These are phyloP conservation scores for Seladonia tumulorum DNA, from an alignment of 2,888 invertebrate genomes.

Conservation along the genomic window DNA sequence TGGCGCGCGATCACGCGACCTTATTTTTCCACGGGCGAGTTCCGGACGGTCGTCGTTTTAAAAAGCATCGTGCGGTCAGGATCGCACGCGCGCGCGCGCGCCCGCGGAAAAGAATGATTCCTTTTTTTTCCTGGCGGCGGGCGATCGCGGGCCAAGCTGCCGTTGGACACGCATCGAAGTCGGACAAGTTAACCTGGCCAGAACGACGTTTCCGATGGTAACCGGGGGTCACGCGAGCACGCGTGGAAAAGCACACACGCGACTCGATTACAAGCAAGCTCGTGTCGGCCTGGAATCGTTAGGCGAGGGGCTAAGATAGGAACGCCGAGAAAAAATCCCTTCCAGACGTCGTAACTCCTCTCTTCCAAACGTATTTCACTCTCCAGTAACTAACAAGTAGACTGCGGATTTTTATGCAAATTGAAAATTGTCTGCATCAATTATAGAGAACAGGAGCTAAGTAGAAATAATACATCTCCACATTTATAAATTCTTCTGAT, in stretches of 20 bases:
- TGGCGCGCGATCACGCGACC: slow-evolving; percentile 28
- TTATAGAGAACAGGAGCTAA: no score
- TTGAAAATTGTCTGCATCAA: not conserved
- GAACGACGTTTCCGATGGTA: slow-evolving; percentile 43
- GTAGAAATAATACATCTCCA: not conserved
- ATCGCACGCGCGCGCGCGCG: not conserved
- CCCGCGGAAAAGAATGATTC: slow-evolving; percentile 9
- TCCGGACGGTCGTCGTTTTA: not conserved
- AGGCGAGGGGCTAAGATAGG: not conserved
- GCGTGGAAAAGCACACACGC: slow-evolving; percentile 47
- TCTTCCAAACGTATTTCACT: not conserved
- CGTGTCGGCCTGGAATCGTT: slow-evolving; percentile 27
- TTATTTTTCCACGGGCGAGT: not conserved
- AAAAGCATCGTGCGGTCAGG: not conserved
- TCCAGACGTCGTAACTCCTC: not conserved
- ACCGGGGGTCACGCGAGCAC: slow-evolving; percentile 46
- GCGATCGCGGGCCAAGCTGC: not conserved
- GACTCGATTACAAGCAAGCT: slow-evolving; percentile 44
- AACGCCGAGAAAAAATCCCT: not conserved
- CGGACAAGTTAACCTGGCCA: slow-evolving; percentile 18
- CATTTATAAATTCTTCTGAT: not conserved
- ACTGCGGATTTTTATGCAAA: not conserved
- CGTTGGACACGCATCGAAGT: slow-evolving; percentile 26
- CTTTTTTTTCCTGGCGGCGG: not conserved
- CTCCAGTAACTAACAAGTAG: not conserved